Conservation (phyloP, 2,797 vertebrate genomes). For the Meriones psammophilus region DNA sequence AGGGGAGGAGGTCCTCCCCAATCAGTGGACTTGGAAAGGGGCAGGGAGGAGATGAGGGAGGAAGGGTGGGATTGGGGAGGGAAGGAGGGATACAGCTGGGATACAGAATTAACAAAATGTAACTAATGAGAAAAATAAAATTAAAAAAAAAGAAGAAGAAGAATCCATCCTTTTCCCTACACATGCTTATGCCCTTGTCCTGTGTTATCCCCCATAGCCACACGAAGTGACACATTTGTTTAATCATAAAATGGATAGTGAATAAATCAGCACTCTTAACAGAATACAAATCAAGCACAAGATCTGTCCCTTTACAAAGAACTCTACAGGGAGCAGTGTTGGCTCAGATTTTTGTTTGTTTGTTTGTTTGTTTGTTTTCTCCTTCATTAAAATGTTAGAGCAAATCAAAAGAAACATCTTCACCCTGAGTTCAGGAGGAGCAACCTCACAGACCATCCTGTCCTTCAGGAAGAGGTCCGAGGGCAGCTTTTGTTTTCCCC, state of each 20-base stretch:
- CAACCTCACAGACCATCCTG: neutral
- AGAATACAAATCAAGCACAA: neutral
- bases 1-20: too few species aligned
- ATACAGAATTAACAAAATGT: too few species aligned
- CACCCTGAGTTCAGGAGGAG: neutral
- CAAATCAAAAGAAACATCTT: neutral
- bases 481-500: neutral
- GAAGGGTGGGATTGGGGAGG: too few species aligned
- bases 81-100: too few species aligned
- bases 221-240: neutral
- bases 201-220: neutral
- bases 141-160: too few species aligned
- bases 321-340: neutral
- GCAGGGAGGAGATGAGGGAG: too few species aligned
- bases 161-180: neutral
- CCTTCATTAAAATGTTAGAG: neutral
- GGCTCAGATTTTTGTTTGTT: neutral
- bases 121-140: too few species aligned
- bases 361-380: neutral
- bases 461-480: neutral
- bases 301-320: neutral
- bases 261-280: slow-evolving; percentile 21
- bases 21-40: too few species aligned
- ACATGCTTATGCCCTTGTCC: neutral
- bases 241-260: slow-evolving; percentile 42